Base-by-base conservation (phyloP, 2,113 vertebrate genomes). In the Hemiscyllium ocellatum region DNA sequence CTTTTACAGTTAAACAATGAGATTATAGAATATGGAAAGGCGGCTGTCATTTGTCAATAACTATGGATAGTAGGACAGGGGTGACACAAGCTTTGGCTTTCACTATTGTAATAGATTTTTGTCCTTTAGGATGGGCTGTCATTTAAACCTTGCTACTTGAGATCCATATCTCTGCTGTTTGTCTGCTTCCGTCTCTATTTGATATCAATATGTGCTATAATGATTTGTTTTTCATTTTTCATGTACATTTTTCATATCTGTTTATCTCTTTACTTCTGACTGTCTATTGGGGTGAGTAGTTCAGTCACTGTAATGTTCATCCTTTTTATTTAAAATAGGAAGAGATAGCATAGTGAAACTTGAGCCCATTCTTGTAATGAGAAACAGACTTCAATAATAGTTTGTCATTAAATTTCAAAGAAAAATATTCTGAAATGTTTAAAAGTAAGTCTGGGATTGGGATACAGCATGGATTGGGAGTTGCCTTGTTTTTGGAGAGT, bases 331-430 rank as follows among this genome's bases (percentile, higher is more conserved):
- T 72, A 50, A 95, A 96, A 76, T 96, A 96, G 47, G 69, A 96
- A 96, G 96, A 96, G 70, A 89, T 96, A 97, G 97, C 97, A 97
- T 97, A 97, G 97, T 97, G 97, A 98, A 69, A 80, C 61, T 97
- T 96, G 97, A 98, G 98, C 97, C 97, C 98, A 96, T 98, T 98
- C 97, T 97, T 98, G 98, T 99, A 99, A 99, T 99, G 98, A 99
- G 98, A 99, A 99, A 99, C 99, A 99, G 99, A 99, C 98, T 72
- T 72, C 68, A 95, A 70, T 52, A 95, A 95, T 72, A 95, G 94
- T 95, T 95, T 94, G 61, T 72, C 94, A 50, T 42, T 72, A 95
- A 95, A 72, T 76, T 95, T 24, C 22, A 95, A 95, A 95, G 69
- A 94, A 70, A 95, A 95, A 95, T 72, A 95, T 47, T 70, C 72